Conservation (phyloP, 2,113 vertebrate genomes). For the Petaurus breviceps region DNA sequence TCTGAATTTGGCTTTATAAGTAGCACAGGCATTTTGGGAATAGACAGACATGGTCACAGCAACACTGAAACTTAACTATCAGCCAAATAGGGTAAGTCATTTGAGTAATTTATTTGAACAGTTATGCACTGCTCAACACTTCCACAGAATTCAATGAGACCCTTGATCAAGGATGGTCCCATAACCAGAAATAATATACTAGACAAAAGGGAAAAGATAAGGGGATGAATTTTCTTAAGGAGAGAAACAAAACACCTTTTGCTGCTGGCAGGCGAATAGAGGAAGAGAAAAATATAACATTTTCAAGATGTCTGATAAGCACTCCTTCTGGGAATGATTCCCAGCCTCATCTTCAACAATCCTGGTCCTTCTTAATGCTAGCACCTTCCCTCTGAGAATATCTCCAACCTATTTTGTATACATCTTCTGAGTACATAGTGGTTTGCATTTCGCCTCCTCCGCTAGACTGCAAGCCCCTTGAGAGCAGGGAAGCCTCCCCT, state of each 20-base stretch:
- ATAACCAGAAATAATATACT: background rate
- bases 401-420: background rate
- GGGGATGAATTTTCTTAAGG: slow-evolving; percentile 18
- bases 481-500: background rate
- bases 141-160: background rate
- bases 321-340: background rate
- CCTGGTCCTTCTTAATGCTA: background rate
- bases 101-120: background rate
- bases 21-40: background rate
- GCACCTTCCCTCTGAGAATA: background rate
- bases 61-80: background rate
- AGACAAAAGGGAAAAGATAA: background rate
- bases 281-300: background rate
- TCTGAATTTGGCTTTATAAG: slow-evolving; percentile 21
- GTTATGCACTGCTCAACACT: background rate
- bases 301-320: background rate
- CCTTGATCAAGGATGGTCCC: background rate
- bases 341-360: background rate
- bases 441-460: background rate
- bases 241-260: slow-evolving; percentile 3
- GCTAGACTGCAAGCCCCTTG: background rate
- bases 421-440: background rate
- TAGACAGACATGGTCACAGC: background rate
- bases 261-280: background rate
- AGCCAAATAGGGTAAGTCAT: background rate